A percentile compares a stretch with the other conserved stretches of the same genome.
These are phyloP conservation scores for Carapus acus DNA, from an alignment of 2,797 vertebrate species.

Conservation along the genomic window DNA sequence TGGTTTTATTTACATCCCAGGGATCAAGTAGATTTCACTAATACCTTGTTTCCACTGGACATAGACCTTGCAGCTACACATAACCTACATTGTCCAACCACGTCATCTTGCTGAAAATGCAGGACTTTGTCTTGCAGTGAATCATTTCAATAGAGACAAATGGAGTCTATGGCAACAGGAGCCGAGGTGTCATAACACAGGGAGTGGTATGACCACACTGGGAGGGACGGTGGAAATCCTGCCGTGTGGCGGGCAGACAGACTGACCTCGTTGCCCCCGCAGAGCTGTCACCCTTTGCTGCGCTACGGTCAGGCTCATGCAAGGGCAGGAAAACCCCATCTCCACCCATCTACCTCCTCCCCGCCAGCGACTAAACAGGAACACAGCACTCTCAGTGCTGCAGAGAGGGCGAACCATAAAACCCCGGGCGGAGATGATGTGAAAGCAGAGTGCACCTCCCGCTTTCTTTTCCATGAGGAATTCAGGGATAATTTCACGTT, in stretches of 20 bases:
- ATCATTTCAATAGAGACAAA: conserved; percentile 26
- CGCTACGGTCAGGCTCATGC: conserved; percentile 53
- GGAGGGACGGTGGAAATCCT: conserved; percentile 52
- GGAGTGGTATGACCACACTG: conserved; percentile 13
- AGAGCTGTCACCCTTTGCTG: conserved; percentile 35
- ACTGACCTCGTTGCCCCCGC: conserved; percentile 57
- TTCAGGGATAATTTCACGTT: conserved; percentile 48
- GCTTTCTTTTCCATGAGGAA: conserved; percentile 57
- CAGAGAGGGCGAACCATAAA: conserved; percentile 56
- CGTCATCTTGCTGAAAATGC: not conserved
- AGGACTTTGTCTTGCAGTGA: conserved; percentile 2
- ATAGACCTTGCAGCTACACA: conserved; percentile 22
- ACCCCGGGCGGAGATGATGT: conserved; percentile 53
- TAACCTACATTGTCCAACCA: conserved; percentile 13
- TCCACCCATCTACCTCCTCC: conserved; percentile 67
- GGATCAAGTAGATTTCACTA: conserved; percentile 61
- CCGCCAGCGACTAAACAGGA: conserved; percentile 60
- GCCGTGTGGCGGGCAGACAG: conserved; percentile 45
- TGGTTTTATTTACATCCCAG: conserved; percentile 60
- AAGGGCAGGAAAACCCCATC: conserved; percentile 65
- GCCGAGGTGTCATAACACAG: too few species aligned
- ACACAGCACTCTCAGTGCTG: conserved; percentile 59
- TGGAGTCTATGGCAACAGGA: conserved; percentile 19
- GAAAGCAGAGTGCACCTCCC: conserved; percentile 50
- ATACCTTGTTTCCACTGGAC: conserved; percentile 47